phyloP scores from a whole-genome alignment of 1,140 invertebrate genomes.

The Apis dorsata region DNA sequence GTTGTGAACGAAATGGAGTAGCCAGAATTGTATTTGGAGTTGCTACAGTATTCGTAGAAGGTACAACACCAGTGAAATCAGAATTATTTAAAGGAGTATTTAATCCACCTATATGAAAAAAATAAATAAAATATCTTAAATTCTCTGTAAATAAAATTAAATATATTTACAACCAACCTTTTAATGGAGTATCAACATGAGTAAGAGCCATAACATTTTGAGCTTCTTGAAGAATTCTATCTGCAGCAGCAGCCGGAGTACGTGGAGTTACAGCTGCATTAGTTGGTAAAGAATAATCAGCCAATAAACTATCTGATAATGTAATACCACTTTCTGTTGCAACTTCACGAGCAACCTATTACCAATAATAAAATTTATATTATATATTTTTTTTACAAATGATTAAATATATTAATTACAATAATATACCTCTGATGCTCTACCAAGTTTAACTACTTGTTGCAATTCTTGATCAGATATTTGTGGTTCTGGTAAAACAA shows the following conservation, averaged over 20 bases:
- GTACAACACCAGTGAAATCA: conserved; percentile 92
- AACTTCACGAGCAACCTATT: conserved; percentile 90
- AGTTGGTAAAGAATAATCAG: conserved; percentile 94
- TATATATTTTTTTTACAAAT: neutral
- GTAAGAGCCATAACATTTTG: conserved; percentile 99
- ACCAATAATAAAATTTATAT: neutral
- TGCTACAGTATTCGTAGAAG: conserved; percentile 85
- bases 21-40: conserved; percentile 97
- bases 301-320: conserved; percentile 91
- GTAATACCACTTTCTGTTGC: conserved; percentile 91
- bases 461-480: conserved; percentile 95
- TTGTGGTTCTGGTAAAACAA: conserved; percentile 97
- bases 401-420: neutral
- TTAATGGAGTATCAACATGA: conserved; percentile 98
- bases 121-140: conserved; percentile 48
- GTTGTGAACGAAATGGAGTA: conserved; percentile 91
- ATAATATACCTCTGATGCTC: conserved; percentile 89
- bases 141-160: neutral
- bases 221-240: conserved; percentile 93
- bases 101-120: conserved; percentile 83
- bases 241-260: conserved; percentile 87
- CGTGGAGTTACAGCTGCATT: conserved; percentile 89
- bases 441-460: conserved; percentile 97
- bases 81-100: conserved; percentile 95
- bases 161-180: conserved; percentile 78